Evolutionary conservation across 2,113 vertebrate species (phyloP).

Genomic region (Regulus satrapa): DNA sequence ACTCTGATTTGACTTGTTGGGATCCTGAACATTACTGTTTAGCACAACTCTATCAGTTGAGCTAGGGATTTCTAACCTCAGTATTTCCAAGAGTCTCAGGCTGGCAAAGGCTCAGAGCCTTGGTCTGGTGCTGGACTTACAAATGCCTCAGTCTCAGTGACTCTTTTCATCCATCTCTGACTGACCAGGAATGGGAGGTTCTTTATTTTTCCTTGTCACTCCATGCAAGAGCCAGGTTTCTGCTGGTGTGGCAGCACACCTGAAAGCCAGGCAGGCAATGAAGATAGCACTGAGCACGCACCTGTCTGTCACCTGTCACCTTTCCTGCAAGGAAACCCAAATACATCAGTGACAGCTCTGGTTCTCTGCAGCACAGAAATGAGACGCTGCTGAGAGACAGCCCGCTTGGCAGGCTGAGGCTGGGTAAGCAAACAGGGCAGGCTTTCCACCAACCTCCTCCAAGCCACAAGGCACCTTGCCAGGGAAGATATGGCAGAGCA

Average conservation of each 20-base stretch:
- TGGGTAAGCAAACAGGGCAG: neutral
- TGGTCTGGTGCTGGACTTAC: neutral
- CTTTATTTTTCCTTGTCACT: neutral
- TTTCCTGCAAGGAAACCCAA: neutral
- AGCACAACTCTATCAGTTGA: neutral
- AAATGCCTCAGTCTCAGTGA: neutral
- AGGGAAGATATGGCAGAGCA: neutral
- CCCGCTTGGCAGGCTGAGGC: neutral
- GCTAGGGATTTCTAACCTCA: neutral
- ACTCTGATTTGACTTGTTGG: neutral
- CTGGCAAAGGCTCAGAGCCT: neutral
- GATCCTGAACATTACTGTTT: neutral
- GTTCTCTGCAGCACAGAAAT: neutral
- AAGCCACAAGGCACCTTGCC: neutral
- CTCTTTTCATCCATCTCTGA: neutral
- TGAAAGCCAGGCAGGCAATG: neutral
- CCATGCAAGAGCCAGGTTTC: neutral
- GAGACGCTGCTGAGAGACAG: neutral
- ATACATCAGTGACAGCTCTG: neutral
- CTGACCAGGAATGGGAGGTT: neutral
- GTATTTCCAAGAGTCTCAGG: neutral
- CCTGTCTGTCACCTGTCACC: neutral
- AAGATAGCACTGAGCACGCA: fast-evolving
- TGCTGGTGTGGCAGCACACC: fast-evolving
- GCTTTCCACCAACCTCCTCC: neutral